Conservation (phyloP, 2,888 invertebrate species). For the Apamea epomidion region DNA sequence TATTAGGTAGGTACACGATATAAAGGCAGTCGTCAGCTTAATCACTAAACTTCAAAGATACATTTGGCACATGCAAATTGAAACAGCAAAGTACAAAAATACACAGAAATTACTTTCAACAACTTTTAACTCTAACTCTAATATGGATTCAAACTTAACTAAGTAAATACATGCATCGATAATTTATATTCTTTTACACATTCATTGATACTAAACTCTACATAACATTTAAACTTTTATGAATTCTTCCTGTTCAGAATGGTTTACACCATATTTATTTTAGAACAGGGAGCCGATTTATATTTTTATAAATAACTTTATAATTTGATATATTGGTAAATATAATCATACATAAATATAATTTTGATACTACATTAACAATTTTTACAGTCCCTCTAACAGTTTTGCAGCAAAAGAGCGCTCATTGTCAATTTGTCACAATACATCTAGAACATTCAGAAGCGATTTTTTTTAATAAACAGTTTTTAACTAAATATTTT, state of each 20-base stretch:
- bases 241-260: neutral
- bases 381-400: slow-evolving; percentile 2
- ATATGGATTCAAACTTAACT: slow-evolving; percentile 57
- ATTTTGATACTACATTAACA: slow-evolving; percentile 23
- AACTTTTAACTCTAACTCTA: slow-evolving; percentile 45
- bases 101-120: slow-evolving; percentile 62
- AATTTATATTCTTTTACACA: slow-evolving; percentile 22
- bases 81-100: slow-evolving; percentile 69
- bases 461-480: neutral
- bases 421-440: slow-evolving; percentile 8
- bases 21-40: slow-evolving; percentile 67
- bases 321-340: slow-evolving; percentile 4
- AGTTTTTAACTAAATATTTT: neutral
- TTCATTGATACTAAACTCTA: slow-evolving; percentile 26
- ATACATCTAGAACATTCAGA: neutral
- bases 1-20: slow-evolving; percentile 61
- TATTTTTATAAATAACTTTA: slow-evolving; percentile 8
- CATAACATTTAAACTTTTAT: slow-evolving; percentile 11
- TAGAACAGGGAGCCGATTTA: slow-evolving; percentile 2
- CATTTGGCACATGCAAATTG: slow-evolving; percentile 70
- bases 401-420: slow-evolving; percentile 11
- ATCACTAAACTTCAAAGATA: slow-evolving; percentile 48
- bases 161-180: slow-evolving; percentile 27
- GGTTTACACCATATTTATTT: slow-evolving; percentile 8
- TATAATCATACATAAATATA: slow-evolving; percentile 25